Conservation (phyloP, 2,888 invertebrate species). For the Tiphia femorata region DNA sequence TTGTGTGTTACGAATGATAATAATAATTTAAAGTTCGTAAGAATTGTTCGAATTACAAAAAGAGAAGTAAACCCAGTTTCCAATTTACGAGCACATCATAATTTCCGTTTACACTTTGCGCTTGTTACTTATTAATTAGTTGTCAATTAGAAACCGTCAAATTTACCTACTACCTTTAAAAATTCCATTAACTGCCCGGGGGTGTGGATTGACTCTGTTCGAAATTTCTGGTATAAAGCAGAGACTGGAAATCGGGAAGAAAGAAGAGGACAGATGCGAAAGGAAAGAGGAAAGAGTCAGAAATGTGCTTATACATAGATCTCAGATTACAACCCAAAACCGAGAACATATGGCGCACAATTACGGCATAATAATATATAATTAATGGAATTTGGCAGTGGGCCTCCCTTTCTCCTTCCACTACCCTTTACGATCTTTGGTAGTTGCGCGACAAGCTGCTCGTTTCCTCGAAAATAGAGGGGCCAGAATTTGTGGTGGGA, state of each 20-base stretch:
- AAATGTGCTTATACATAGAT: no score
- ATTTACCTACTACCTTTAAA: no score
- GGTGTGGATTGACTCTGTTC: no score
- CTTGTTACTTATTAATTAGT: no score
- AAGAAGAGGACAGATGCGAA: not conserved
- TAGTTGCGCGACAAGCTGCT: slow-evolving; percentile 27
- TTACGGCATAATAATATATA: slow-evolving; percentile 52
- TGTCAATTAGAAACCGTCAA: no score
- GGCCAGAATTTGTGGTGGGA: slow-evolving; percentile 11
- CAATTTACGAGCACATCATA: no score
- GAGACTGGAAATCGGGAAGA: not conserved
- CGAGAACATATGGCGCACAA: slow-evolving; percentile 47
- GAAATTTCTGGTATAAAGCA: not conserved
- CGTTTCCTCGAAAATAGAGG: slow-evolving; percentile 42
- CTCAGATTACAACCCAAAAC: slow-evolving; percentile 38
- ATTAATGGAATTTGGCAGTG: slow-evolving; percentile 45
- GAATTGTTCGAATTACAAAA: no score
- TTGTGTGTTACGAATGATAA: no score
- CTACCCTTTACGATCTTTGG: slow-evolving; percentile 1
- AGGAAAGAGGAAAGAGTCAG: not conserved
- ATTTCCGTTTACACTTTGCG: no score
- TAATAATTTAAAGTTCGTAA: no score
- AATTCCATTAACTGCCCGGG: no score
- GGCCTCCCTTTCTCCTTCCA: not conserved
- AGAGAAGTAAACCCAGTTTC: no score